Conservation (phyloP, 1,140 invertebrate genomes). For the Orchestia grillus region DNA sequence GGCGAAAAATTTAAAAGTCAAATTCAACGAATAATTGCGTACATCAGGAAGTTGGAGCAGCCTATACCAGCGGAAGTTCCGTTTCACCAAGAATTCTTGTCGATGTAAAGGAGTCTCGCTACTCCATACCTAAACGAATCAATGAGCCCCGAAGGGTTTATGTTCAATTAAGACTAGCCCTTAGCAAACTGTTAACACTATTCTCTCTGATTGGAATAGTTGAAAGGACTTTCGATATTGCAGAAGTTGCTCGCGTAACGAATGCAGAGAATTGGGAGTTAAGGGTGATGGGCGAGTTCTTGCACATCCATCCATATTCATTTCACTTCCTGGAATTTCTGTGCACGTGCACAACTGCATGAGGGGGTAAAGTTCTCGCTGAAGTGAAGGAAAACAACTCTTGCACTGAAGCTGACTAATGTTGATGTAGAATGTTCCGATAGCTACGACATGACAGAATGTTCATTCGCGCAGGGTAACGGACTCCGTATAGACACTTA, state of each 20-base stretch:
- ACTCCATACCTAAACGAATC: constrained; percentile 28
- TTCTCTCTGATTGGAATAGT: constrained; percentile 48
- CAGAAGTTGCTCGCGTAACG: constrained; percentile 18
- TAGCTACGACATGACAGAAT: neutral
- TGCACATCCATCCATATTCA: neutral
- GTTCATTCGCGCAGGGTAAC: neutral
- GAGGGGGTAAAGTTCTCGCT: neutral
- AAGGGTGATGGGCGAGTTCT: neutral
- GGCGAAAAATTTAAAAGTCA: neutral
- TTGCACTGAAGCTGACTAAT: neutral
- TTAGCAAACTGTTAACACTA: constrained; percentile 56
- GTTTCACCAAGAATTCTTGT: neutral
- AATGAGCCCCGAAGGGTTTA: constrained; percentile 38
- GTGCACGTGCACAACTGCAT: neutral
- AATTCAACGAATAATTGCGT: neutral
- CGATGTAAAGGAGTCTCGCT: neutral
- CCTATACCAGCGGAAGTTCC: neutral
- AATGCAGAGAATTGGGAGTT: constrained; percentile 22
- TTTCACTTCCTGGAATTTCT: neutral
- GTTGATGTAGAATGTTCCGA: neutral
- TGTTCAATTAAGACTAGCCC: constrained; percentile 52
- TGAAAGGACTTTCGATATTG: constrained; percentile 53
- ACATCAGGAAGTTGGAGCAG: neutral
- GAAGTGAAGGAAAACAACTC: neutral
- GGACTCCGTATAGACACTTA: neutral